A percentile compares a stretch with the other conserved stretches of the same genome.
Conservation (phyloP, 2,797 vertebrate species). For the Antrozous pallidus region DNA sequence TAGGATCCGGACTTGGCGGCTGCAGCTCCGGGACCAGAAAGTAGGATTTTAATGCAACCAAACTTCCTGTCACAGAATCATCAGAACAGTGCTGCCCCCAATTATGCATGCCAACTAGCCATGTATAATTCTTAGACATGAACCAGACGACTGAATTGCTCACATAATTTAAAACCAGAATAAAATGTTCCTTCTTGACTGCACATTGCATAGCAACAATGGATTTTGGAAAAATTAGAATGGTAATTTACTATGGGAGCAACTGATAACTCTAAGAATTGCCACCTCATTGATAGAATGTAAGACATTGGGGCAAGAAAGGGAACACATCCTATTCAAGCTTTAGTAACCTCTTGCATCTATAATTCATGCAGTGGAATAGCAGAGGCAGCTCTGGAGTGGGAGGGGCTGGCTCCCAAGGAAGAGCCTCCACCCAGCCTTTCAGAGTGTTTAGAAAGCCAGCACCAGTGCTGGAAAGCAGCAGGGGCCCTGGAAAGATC, state of each 20-base stretch:
- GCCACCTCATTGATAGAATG: neutral
- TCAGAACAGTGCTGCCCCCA: constrained; percentile 11
- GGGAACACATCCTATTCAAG: neutral
- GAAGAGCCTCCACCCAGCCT: neutral
- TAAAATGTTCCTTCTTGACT: constrained; percentile 23
- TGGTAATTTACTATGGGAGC: neutral
- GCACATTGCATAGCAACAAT: neutral
- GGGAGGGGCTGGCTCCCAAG: constrained; percentile 23
- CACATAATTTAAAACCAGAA: constrained; percentile 24
- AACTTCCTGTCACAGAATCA: constrained; percentile 13
- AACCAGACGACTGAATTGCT: neutral
- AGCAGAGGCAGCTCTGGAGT: neutral
- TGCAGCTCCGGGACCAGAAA: no score
- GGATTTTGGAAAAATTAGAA: constrained; percentile 28
- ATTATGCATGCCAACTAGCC: neutral
- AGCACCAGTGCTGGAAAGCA: neutral
- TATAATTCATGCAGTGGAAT: constrained; percentile 51
- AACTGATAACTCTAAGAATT: neutral
- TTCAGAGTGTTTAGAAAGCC: neutral
- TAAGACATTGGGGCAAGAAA: constrained; percentile 17
- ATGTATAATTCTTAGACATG: constrained; percentile 10
- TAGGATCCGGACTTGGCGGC: no score
- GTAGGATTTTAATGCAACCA: neutral
- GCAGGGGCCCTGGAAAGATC: neutral
- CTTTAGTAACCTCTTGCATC: constrained; percentile 37